Conservation (phyloP, 2,113 vertebrate species). For the Scolopax mira region DNA sequence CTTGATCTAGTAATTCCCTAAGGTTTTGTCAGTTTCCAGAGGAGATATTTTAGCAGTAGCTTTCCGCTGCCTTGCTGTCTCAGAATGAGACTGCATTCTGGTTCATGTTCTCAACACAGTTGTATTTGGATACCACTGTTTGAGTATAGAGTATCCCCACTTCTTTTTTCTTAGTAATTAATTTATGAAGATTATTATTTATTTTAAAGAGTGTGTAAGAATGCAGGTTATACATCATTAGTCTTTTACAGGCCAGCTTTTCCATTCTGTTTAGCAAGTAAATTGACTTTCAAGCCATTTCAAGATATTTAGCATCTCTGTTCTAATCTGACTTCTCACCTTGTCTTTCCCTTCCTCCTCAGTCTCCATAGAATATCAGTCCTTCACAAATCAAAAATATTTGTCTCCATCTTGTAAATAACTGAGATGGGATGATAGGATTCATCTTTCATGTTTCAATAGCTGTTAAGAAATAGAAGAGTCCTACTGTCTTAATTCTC, state of each 20-base stretch:
- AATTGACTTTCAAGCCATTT: neutral
- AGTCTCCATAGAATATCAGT: neutral
- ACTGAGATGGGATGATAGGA: neutral
- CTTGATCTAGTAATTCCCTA: neutral
- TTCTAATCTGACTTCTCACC: neutral
- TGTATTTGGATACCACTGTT: neutral
- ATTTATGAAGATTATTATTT: neutral
- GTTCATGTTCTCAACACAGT: neutral
- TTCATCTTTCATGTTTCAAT: neutral
- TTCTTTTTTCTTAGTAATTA: neutral
- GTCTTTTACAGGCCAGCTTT: neutral
- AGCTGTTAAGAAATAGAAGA: neutral
- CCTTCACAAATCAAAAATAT: neutral
- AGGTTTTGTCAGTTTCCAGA: neutral
- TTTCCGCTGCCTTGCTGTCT: neutral
- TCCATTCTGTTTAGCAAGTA: neutral
- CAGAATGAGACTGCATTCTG: neutral
- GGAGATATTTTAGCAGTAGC: neutral
- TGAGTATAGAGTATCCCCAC: neutral
- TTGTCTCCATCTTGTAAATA: neutral
- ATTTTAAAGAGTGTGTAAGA: neutral
- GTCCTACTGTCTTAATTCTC: neutral
- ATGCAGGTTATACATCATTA: neutral
- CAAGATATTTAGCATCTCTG: neutral
- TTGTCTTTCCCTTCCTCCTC: neutral